Evolutionary conservation across 2,888 invertebrate genomes (phyloP).

Genomic region (Morinoia aosen): DNA sequence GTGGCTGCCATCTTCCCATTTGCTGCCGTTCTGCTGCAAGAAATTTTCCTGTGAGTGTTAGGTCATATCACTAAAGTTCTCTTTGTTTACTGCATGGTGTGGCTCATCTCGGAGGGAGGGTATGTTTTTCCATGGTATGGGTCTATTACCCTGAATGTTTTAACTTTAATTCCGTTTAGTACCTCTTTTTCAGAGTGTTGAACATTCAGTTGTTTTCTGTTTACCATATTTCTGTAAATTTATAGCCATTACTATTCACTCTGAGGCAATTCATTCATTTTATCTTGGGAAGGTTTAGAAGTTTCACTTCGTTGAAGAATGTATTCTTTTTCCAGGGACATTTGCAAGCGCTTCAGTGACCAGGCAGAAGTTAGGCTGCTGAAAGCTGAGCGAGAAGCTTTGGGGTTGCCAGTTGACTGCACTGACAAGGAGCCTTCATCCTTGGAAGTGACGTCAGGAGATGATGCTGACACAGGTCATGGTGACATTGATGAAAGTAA

Average conservation of each 20-base stretch:
- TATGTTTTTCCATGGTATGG: too few species aligned
- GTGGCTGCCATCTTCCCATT: slow-evolving; percentile 48
- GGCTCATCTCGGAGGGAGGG: too few species aligned
- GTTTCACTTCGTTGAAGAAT: too few species aligned
- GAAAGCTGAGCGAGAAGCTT: slow-evolving; percentile 45
- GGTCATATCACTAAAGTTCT: neutral
- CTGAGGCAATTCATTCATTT: too few species aligned
- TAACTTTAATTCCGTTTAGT: too few species aligned
- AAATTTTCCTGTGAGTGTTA: slow-evolving; percentile 25
- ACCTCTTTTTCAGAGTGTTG: too few species aligned
- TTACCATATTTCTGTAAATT: too few species aligned
- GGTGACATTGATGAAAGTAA: neutral
- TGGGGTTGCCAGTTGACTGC: neutral
- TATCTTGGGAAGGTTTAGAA: too few species aligned
- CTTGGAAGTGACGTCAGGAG: neutral
- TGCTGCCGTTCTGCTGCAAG: neutral
- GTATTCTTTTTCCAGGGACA: neutral
- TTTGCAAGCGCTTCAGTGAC: neutral
- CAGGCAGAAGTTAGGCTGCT: slow-evolving; percentile 33
- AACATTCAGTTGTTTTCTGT: too few species aligned
- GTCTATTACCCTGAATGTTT: too few species aligned
- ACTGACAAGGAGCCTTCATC: neutral
- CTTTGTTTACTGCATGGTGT: too few species aligned
- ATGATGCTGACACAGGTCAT: neutral
- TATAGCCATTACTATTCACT: too few species aligned